phyloP scores from a whole-genome alignment of 2,113 vertebrate species.

The Platichthys flesus region DNA sequence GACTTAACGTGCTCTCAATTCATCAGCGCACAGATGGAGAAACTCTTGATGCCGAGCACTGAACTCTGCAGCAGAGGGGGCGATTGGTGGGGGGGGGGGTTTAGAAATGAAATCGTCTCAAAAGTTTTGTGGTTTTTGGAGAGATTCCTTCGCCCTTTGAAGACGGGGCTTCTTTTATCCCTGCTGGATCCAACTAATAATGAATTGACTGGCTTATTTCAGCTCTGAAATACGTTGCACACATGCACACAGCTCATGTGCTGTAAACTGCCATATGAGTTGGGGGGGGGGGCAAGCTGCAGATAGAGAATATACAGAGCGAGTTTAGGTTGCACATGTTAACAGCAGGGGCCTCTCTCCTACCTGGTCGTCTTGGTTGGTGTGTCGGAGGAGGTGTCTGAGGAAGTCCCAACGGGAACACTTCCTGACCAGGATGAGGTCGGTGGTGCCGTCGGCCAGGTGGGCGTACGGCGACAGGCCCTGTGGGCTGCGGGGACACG shows the following conservation, averaged over 20 bases:
- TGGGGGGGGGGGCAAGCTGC: not conserved
- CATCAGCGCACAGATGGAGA: conserved; percentile 33
- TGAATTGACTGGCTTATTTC: not conserved
- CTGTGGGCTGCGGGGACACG: conserved; percentile 90
- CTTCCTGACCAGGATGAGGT: conserved; percentile 94
- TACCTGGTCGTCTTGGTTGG: conserved; percentile 90
- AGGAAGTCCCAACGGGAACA: conserved; percentile 93
- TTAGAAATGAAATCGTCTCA: not conserved
- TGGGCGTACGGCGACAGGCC: conserved; percentile 95
- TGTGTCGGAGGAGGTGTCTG: conserved; percentile 90
- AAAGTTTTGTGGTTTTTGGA: conserved; percentile 1
- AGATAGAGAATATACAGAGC: not conserved
- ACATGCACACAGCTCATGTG: not conserved
- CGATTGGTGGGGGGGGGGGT: not conserved
- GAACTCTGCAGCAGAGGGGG: conserved; percentile 26
- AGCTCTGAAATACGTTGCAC: not conserved
- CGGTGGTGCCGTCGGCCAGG: conserved; percentile 90
- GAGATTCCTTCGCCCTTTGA: not conserved
- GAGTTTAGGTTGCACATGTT: not conserved
- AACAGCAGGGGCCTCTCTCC: not conserved
- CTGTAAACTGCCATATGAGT: too few relatives aligned
- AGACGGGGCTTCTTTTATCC: not conserved
- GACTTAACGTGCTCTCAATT: conserved; percentile 41
- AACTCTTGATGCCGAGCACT: conserved; percentile 25
- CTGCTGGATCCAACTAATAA: not conserved